A percentile compares a stretch with the other conserved stretches of the same genome.
Evolutionary conservation across 1,140 invertebrate genomes (phyloP).

Genomic region (Hetaerina americana): DNA sequence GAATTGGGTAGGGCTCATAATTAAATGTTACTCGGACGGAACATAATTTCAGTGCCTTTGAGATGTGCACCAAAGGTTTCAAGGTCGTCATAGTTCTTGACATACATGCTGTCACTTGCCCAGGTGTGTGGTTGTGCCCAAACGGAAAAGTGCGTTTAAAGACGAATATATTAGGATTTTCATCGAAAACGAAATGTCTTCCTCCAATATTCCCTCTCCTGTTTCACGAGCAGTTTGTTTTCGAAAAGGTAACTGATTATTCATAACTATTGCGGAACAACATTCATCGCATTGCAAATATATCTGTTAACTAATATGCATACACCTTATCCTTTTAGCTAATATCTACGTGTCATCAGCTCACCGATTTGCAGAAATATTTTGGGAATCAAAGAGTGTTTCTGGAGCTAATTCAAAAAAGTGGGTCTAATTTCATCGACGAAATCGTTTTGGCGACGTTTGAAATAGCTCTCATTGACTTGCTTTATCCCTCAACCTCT

Average conservation of each 20-base stretch:
- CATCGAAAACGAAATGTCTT: constrained; percentile 39
- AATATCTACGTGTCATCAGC: constrained; percentile 5
- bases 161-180: constrained; percentile 42
- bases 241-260: constrained; percentile 40
- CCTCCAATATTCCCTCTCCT: constrained; percentile 46
- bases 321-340: constrained; percentile 1
- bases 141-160: constrained; percentile 49
- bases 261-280: neutral
- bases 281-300: neutral
- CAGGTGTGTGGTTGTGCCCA: constrained; percentile 58
- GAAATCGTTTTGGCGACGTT: constrained; percentile 44
- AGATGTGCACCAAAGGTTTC: constrained; percentile 22
- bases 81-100: constrained; percentile 29
- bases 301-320: neutral
- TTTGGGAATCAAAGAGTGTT: constrained; percentile 41
- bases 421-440: constrained; percentile 25
- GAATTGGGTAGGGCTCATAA: too few relatives aligned
- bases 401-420: constrained; percentile 48
- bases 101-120: constrained; percentile 44
- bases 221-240: constrained; percentile 48
- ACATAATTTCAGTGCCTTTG: neutral
- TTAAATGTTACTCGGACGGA: too few relatives aligned
- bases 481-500: constrained; percentile 43
- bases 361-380: constrained; percentile 18
- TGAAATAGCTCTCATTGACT: constrained; percentile 42